Percentiles rank a stretch among this genome's conserved stretches.
Conservation (phyloP, 2,113 vertebrate genomes). For the Spea multiplicata region DNA sequence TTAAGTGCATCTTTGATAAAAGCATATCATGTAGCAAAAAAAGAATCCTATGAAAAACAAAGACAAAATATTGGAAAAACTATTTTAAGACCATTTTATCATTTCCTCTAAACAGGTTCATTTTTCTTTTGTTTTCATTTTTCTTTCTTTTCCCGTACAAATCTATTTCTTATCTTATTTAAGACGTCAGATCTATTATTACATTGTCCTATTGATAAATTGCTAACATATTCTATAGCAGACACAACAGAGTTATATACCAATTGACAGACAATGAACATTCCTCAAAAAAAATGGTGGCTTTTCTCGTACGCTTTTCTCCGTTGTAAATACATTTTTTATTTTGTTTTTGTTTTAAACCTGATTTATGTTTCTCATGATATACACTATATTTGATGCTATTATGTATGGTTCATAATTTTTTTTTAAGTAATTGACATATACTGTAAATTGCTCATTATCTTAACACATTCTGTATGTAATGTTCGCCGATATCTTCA, state of each 20-base stretch:
- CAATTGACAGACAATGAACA: neutral
- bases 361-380: too few species aligned
- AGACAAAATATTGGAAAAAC: constrained; percentile 12
- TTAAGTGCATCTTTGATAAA: constrained; percentile 14
- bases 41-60: constrained; percentile 20
- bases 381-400: too few species aligned
- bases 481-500: too few species aligned
- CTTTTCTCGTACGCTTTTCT: too few species aligned
- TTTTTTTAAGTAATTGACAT: too few species aligned
- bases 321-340: too few species aligned
- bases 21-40: neutral
- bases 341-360: too few species aligned
- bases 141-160: neutral
- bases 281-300: too few species aligned
- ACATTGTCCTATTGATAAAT: neutral
- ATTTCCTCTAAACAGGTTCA: neutral
- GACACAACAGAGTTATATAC: neutral
- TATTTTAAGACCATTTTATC: neutral
- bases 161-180: neutral
- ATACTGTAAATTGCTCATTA: too few species aligned
- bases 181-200: neutral
- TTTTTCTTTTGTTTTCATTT: neutral
- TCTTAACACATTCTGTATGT: too few species aligned
- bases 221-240: neutral
- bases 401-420: too few species aligned